Evolutionary conservation across 2,113 vertebrate genomes (phyloP).

Genomic region (Oreochromis spilurus): DNA sequence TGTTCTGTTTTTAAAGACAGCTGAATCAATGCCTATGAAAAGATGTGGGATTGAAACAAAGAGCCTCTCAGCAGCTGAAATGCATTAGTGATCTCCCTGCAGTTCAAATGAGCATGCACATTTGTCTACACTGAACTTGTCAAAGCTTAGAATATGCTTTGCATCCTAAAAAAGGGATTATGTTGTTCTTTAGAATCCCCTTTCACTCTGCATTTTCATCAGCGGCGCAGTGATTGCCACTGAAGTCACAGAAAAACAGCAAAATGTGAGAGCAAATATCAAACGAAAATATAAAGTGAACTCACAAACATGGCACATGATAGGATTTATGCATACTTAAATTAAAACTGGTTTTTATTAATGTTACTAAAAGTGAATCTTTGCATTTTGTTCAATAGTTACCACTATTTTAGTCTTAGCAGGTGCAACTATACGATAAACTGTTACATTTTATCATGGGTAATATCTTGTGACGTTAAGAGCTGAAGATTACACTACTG

Average conservation of each 20-base stretch:
- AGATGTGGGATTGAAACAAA: background rate
- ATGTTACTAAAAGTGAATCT: background rate
- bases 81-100: background rate
- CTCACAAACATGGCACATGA: background rate
- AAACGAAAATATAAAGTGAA: background rate
- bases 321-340: background rate
- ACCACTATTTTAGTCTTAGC: background rate
- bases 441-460: background rate
- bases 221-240: background rate
- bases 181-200: background rate
- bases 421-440: background rate
- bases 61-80: background rate
- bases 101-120: background rate
- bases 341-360: background rate
- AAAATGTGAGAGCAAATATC: background rate
- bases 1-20: background rate
- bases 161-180: background rate
- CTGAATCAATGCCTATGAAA: background rate
- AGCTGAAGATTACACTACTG: background rate
- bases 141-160: background rate
- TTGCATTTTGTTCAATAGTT: background rate
- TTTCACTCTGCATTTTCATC: background rate
- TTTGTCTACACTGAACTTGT: background rate
- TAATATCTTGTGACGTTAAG: background rate
- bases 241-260: background rate